These are phyloP conservation scores for Kryphioiulus occultus DNA, from an alignment of 2,888 invertebrate genomes.

Conservation along the genomic window DNA sequence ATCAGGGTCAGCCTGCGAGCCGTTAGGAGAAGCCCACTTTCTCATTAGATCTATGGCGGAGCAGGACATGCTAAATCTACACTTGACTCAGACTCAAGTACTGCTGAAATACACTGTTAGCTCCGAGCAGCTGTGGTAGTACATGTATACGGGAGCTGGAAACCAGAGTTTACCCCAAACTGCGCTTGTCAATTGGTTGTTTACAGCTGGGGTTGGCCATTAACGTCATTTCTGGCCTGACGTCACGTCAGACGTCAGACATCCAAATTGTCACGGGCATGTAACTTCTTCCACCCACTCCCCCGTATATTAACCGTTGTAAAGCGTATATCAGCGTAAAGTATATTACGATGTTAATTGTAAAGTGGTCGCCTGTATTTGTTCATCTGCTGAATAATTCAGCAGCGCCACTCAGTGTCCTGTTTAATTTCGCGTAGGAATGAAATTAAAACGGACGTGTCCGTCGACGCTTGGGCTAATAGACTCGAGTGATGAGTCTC, in stretches of 20 bases:
- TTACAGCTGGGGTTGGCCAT: background rate
- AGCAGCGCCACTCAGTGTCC: background rate
- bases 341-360: constrained; percentile 3
- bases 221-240: background rate
- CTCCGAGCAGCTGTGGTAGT: too few species aligned
- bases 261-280: too few species aligned
- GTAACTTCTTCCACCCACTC: background rate
- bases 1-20: too few species aligned
- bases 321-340: background rate
- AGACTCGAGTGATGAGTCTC: background rate
- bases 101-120: too few species aligned
- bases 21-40: too few species aligned
- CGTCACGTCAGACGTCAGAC: too few species aligned
- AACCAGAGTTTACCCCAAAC: too few species aligned
- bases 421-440: background rate
- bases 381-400: background rate
- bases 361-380: background rate
- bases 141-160: too few species aligned
- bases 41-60: too few species aligned
- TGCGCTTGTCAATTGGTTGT: too few species aligned
- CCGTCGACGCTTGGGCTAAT: constrained; percentile 10
- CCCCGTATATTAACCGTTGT: background rate
- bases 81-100: too few species aligned
- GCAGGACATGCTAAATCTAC: too few species aligned
- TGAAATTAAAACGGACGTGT: background rate